Percentiles rank a stretch among this genome's conserved stretches.
Evolutionary conservation across 1,140 invertebrate genomes (phyloP).

Genomic region (Drosophila nebulosa): DNA sequence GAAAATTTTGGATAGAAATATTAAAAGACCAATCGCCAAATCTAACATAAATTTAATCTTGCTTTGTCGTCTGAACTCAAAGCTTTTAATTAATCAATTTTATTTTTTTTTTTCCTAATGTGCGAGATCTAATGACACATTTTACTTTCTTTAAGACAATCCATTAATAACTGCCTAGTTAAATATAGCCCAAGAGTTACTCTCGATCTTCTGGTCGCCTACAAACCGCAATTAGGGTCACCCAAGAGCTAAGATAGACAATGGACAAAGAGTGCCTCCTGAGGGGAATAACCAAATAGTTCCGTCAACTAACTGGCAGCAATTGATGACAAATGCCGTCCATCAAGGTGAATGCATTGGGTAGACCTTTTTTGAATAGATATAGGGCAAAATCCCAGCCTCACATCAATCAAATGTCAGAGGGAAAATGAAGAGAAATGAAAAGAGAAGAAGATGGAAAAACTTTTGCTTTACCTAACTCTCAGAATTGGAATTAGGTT

Average conservation of each 20-base stretch:
- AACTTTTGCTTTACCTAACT: constrained; percentile 18
- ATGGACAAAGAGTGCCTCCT: background rate
- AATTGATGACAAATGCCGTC: constrained; percentile 38
- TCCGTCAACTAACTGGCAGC: constrained; percentile 37
- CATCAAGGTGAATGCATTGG: constrained; percentile 9
- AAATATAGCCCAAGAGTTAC: background rate
- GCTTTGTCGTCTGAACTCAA: too few species aligned
- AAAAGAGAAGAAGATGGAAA: constrained; percentile 10
- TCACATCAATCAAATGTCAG: constrained; percentile 2
- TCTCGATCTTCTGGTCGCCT: background rate
- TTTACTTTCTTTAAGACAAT: background rate
- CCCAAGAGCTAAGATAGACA: background rate
- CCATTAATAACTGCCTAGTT: background rate
- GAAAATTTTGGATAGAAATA: too few species aligned
- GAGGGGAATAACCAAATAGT: constrained; percentile 20
- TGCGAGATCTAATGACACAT: background rate
- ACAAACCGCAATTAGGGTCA: background rate
- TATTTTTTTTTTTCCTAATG: too few species aligned
- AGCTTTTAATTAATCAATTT: too few species aligned
- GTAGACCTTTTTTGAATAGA: constrained; percentile 28
- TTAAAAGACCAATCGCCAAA: too few species aligned
- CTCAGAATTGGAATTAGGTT: constrained; percentile 54
- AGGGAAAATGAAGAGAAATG: constrained; percentile 4
- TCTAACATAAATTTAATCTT: too few species aligned
- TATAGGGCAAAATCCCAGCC: constrained; percentile 1